phyloP scores from a whole-genome alignment of 2,888 invertebrate species.

The Calameuta filiformis region DNA sequence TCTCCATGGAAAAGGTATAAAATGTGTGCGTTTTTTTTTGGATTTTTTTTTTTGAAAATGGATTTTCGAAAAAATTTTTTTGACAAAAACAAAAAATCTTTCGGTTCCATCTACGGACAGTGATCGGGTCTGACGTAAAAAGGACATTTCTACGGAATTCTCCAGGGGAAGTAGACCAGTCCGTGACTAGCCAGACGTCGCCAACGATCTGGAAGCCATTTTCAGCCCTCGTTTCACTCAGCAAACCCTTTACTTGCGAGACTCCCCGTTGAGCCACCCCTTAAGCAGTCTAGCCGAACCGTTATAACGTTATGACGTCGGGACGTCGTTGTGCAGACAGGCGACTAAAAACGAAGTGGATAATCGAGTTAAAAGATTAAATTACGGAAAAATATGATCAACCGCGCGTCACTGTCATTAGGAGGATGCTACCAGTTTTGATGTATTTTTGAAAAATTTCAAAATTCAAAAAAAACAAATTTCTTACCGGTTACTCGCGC shows the following conservation, averaged over 20 bases:
- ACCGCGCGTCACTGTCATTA: no score
- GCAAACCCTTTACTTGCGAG: not conserved
- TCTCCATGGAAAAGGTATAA: conserved; percentile 71
- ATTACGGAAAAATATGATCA: no score
- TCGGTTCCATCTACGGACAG: not conserved
- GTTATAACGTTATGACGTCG: not conserved
- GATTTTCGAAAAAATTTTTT: not conserved
- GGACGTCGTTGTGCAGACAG: no score
- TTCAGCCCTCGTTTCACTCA: not conserved
- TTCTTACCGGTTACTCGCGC: not conserved
- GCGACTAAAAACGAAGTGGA: no score
- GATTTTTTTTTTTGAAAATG: not conserved
- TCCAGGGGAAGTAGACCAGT: not conserved
- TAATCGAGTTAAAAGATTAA: no score
- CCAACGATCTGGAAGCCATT: not conserved
- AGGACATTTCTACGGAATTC: not conserved
- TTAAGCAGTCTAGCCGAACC: not conserved
- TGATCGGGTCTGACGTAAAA: conserved; percentile 22
- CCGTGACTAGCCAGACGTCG: not conserved
- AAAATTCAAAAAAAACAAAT: not conserved
- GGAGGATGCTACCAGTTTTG: no score
- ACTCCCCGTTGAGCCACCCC: not conserved
- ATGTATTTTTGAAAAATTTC: not conserved
- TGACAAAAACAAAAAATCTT: not conserved
- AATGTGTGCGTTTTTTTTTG: conserved; percentile 53